Conservation (phyloP, 2,888 invertebrate species). For the Trichogramma dendrolimi region DNA sequence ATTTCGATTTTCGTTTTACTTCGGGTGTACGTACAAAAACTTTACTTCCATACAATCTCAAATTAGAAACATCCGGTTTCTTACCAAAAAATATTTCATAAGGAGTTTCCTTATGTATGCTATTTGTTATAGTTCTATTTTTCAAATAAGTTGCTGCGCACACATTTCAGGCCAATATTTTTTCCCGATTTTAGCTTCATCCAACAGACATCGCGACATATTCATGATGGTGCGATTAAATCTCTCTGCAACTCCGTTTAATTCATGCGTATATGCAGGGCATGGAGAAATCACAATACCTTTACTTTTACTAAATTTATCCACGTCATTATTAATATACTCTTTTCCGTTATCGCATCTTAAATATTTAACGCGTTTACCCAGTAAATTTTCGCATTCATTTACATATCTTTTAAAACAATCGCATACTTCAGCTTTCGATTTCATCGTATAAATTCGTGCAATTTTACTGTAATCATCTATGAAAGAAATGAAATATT, state of each 20-base stretch:
- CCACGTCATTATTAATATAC: conserved; percentile 22
- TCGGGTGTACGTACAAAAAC: conserved; percentile 23
- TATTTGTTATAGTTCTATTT: conserved; percentile 19
- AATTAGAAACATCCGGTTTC: conserved; percentile 21
- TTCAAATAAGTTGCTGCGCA: conserved; percentile 14
- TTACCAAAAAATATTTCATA: conserved; percentile 24
- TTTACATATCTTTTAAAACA: conserved; percentile 29
- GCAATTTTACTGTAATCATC: conserved; percentile 33
- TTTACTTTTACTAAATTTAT: conserved; percentile 21
- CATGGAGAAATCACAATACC: conserved; percentile 22
- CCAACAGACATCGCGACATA: conserved; percentile 18
- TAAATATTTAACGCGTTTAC: conserved; percentile 27
- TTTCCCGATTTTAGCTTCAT: conserved; percentile 15
- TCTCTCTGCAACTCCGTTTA: conserved; percentile 22
- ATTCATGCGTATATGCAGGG: conserved; percentile 12
- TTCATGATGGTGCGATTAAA: conserved; percentile 21
- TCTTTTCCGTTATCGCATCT: conserved; percentile 33
- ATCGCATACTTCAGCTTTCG: conserved; percentile 30
- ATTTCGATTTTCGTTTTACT: conserved; percentile 13
- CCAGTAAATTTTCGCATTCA: conserved; percentile 22
- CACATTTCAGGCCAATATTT: conserved; percentile 16
- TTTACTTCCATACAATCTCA: conserved; percentile 24
- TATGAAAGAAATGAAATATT: conserved; percentile 32
- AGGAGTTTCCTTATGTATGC: conserved; percentile 17
- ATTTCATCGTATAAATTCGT: conserved; percentile 30